Conservation (phyloP, 2,888 invertebrate genomes). For the Amphipoea oculea region DNA sequence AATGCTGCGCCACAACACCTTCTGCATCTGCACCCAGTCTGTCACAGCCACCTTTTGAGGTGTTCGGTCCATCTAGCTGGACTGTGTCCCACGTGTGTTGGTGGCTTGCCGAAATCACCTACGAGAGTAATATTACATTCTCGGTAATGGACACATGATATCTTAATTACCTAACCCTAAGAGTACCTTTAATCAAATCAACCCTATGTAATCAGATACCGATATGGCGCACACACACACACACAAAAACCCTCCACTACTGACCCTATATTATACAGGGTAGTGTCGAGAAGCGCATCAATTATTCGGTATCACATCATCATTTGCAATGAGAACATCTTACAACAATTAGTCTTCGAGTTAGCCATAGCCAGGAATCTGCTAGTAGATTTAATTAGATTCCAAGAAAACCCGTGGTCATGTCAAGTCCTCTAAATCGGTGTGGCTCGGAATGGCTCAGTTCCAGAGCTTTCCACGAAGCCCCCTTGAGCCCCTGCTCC, state of each 20-base stretch:
- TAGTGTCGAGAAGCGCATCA: conserved; percentile 68
- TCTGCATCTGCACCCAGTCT: not conserved
- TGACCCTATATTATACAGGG: conserved; percentile 33
- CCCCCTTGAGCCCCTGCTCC: conserved; percentile 47
- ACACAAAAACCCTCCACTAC: conserved; percentile 12
- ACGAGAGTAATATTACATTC: not conserved
- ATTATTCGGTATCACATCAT: conserved; percentile 75
- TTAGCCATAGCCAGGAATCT: not conserved
- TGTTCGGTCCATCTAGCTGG: not conserved
- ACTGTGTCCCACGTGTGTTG: not conserved
- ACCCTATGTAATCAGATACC: conserved; percentile 15
- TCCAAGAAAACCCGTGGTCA: not conserved
- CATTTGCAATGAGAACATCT: not conserved
- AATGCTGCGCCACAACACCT: not conserved
- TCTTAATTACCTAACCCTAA: conserved; percentile 9
- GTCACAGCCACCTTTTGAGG: not conserved
- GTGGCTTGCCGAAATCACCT: not conserved
- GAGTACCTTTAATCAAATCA: not conserved
- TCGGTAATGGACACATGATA: not conserved
- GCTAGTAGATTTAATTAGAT: conserved; percentile 4
- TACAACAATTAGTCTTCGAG: not conserved
- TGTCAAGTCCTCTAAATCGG: conserved; percentile 21
- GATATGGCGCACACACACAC: conserved; percentile 28
- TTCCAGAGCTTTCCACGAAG: conserved; percentile 28
- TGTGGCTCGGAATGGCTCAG: conserved; percentile 18